Conservation (phyloP, 2,113 vertebrate genomes). For the Chroicocephalus ridibundus region DNA sequence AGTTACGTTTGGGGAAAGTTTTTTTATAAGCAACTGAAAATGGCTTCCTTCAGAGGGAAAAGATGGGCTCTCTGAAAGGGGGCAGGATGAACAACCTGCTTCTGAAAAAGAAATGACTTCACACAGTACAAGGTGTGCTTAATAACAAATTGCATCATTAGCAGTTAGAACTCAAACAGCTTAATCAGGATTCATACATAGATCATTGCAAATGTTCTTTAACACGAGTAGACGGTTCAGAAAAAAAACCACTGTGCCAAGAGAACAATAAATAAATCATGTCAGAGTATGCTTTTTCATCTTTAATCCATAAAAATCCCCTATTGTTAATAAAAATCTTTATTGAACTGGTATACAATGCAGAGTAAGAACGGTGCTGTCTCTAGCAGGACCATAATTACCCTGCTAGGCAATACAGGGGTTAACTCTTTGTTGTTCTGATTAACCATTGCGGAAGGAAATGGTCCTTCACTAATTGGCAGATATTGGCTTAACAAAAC, state of each 20-base stretch:
- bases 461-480: conserved; percentile 2
- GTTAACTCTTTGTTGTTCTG: conserved; percentile 15
- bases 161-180: neutral
- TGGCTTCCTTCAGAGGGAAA: neutral
- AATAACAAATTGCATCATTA: neutral
- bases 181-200: neutral
- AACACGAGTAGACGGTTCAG: neutral
- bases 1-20: neutral
- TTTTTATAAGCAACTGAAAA: neutral
- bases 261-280: neutral
- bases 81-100: neutral
- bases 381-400: neutral
- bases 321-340: neutral
- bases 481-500: neutral
- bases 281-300: neutral
- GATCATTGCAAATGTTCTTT: neutral
- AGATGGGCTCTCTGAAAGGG: neutral
- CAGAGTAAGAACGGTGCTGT: neutral
- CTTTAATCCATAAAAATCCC: neutral
- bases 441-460: conserved; percentile 1
- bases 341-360: neutral
- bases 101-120: neutral
- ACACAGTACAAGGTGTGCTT: neutral
- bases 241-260: neutral
- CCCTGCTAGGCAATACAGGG: neutral